Conservation (phyloP, 2,888 invertebrate genomes). For the Parasteatoda lunata region DNA sequence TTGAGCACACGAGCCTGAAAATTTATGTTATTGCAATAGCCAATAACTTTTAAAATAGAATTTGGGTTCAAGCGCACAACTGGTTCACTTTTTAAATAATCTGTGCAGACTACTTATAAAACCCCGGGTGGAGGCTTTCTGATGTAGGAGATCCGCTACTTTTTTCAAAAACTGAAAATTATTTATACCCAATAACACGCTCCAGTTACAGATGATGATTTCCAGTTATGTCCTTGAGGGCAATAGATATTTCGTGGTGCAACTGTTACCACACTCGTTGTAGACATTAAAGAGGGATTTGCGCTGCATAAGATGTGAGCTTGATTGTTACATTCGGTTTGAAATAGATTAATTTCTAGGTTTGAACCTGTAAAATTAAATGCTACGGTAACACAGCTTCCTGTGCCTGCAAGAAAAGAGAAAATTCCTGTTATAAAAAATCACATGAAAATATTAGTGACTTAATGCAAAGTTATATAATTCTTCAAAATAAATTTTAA, state of each 20-base stretch:
- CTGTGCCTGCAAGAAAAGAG: slow-evolving; percentile 19
- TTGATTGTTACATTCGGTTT: slow-evolving; percentile 29
- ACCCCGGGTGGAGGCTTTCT: no score
- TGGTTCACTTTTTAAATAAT: no score
- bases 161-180: not conserved
- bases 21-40: no score
- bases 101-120: no score
- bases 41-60: no score
- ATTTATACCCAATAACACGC: slow-evolving; percentile 48
- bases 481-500: no score
- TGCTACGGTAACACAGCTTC: slow-evolving; percentile 30
- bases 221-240: slow-evolving; percentile 48
- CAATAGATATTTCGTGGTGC: not conserved
- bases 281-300: not conserved
- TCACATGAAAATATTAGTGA: no score
- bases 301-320: slow-evolving; percentile 18
- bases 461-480: no score
- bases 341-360: slow-evolving; percentile 2
- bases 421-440: not conserved
- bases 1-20: no score
- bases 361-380: not conserved
- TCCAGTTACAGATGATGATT: not conserved
- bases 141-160: no score
- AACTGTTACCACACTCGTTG: not conserved
- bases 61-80: no score